phyloP scores from a whole-genome alignment of 2,888 invertebrate genomes.

The Bombyx huttoni region DNA sequence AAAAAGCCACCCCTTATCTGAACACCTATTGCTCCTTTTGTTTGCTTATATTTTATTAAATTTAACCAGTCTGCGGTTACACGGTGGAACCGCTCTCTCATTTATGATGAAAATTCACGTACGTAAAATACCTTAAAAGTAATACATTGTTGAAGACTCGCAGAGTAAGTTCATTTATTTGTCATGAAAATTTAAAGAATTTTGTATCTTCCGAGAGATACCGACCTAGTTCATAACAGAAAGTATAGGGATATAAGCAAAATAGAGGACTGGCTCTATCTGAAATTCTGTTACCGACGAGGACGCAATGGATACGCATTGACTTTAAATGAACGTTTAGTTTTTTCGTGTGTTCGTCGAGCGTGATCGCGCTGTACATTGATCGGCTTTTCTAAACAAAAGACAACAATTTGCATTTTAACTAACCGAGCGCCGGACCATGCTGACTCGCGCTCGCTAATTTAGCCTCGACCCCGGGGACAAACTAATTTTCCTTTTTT shows the following conservation, averaged over 20 bases:
- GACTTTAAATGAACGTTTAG: constrained; percentile 55
- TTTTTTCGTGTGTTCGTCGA: constrained; percentile 33
- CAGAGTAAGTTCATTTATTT: constrained; percentile 5
- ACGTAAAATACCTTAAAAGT: not conserved
- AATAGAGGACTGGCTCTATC: constrained; percentile 8
- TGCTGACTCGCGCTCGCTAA: constrained; percentile 36
- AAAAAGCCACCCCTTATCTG: not conserved
- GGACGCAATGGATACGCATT: constrained; percentile 27
- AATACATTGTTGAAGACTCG: constrained; percentile 9
- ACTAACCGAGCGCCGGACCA: constrained; percentile 57
- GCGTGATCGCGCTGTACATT: constrained; percentile 23
- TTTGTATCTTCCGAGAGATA: constrained; percentile 1
- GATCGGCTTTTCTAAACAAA: constrained; percentile 51
- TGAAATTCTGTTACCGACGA: constrained; percentile 22
- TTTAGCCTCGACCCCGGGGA: constrained; percentile 37
- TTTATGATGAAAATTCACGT: constrained; percentile 1
- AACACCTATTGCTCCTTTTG: not conserved
- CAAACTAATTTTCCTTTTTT: constrained; percentile 43
- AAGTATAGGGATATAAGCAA: not conserved
- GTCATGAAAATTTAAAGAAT: constrained; percentile 5
- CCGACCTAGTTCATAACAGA: not conserved
- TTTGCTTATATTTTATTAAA: constrained; percentile 3
- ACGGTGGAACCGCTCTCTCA: not conserved
- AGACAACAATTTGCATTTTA: constrained; percentile 65
- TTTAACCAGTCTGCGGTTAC: constrained; percentile 3